Evolutionary conservation across 37 sponge, comb jelly and placozoan genomes (phyloP).

Genomic region (Ephydatia muelleri): DNA sequence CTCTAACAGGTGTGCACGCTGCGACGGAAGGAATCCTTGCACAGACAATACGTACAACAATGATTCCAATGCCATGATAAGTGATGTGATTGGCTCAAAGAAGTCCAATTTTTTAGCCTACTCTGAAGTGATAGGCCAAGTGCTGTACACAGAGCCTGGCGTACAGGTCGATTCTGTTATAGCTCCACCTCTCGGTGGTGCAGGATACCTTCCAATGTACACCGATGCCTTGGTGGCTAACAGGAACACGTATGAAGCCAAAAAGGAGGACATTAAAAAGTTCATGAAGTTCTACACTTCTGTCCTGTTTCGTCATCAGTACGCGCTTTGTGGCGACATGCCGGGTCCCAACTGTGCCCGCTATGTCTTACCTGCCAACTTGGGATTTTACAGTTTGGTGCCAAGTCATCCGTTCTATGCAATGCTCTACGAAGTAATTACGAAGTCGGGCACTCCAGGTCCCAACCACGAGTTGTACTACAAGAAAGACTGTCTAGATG

Average conservation of each 20-base stretch:
- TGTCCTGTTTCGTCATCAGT: neutral
- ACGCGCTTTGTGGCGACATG: constrained; percentile 22
- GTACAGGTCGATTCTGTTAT: neutral
- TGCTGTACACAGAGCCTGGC: neutral
- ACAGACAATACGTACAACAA: constrained; percentile 12
- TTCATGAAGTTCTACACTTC: constrained; percentile 39
- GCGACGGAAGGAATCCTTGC: constrained; percentile 18
- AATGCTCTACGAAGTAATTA: too few relatives aligned
- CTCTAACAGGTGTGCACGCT: constrained; percentile 1
- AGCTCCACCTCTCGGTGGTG: too few relatives aligned
- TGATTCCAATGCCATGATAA: constrained; percentile 5
- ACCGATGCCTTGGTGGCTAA: constrained; percentile 34
- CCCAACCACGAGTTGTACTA: too few relatives aligned
- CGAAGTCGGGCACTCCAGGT: too few relatives aligned
- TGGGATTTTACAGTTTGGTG: constrained; percentile 13
- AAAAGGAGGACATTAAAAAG: constrained; percentile 5
- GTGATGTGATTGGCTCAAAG: neutral
- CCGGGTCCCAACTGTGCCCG: constrained; percentile 3
- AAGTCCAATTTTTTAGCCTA: constrained; percentile 17
- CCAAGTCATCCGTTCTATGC: too few relatives aligned
- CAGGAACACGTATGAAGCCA: constrained; percentile 18
- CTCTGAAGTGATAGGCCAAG: constrained; percentile 26
- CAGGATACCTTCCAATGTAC: constrained; percentile 4
- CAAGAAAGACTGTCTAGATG: too few relatives aligned
- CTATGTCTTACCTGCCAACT: constrained; percentile 34